Evolutionary conservation across 2,113 vertebrate species (phyloP), one percentile per base, ranked within the genome.

Genomic region (Pterophyllum scalare): DNA sequence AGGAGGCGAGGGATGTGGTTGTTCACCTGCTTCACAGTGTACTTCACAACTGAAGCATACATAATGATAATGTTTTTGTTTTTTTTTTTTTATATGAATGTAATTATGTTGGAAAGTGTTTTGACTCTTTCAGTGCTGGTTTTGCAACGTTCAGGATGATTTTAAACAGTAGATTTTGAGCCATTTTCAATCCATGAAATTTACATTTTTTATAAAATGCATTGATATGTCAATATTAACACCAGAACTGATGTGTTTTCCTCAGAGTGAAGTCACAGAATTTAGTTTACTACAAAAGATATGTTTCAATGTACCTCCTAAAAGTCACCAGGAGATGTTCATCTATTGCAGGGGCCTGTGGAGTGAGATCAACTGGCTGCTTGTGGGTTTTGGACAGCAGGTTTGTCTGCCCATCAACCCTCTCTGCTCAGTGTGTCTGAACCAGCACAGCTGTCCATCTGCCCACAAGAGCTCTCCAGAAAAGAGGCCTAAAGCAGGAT

Each of bases 341-440:
- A 24, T 80, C 9, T 77, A 57, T 76, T 78, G 26, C 93, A 99
- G 98, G 95, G 97, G 97, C 7, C 95, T 99, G 65, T 99, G 98
- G 98, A 94, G 95, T 1, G 97, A 99, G 91, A 96, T 99, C 54
- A 99, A 99, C 88, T 97, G 97, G 95, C 95, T 99, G 28, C 89
- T 99, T 61, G 98, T 99, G 67, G 98, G 98, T 33, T 99, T 99
- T 9, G 98, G 98, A 61, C 98, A 99, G 94, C 98, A 99, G 94
- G 96, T 96, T 75, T 99, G 98, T 92, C 95, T 97, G 38, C 98
- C 98, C 0, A 59, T 97, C 52, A 93, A 64, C 35, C 98, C 98
- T 1, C 95, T 95, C 67, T 99, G 98, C 93, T 94, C 92, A 0
- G 19, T 93, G 65, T 99, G 98, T 94, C 96, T 99, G 88, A 99